Conservation (phyloP, 2,888 invertebrate species). For the Mesorhabditis sp. region DNA sequence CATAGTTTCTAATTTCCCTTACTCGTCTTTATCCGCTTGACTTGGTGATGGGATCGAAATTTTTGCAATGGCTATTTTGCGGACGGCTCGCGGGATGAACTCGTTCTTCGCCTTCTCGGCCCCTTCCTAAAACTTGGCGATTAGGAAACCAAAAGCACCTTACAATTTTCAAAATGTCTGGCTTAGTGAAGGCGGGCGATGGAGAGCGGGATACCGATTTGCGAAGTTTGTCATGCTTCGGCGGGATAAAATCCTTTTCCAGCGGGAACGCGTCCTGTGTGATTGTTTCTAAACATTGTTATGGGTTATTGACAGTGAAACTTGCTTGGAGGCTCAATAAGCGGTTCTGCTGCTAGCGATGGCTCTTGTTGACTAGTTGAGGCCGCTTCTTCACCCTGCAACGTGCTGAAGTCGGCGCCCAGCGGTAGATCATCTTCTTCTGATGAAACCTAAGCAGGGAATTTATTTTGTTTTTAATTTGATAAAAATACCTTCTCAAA, state of each 20-base stretch:
- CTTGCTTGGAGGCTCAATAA: no score
- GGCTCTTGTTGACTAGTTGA: no score
- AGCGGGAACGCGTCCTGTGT: no score
- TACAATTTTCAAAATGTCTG: background rate
- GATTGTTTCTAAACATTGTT: no score
- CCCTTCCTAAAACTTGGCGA: background rate
- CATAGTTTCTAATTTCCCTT: no score
- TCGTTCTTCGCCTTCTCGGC: background rate
- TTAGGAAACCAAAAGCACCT: background rate
- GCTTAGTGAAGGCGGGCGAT: background rate
- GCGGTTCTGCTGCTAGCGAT: no score
- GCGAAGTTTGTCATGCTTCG: no score
- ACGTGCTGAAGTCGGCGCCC: background rate
- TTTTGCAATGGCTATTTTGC: background rate
- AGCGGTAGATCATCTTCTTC: background rate
- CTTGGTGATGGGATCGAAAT: no score
- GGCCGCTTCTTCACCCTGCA: background rate
- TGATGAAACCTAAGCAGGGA: background rate
- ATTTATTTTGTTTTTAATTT: background rate
- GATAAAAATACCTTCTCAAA: background rate
- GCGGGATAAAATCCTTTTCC: no score
- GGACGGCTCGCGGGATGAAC: background rate
- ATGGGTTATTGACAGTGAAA: no score
- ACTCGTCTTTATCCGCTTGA: no score
- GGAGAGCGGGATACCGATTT: background rate